These are phyloP conservation scores for zebrafish (Danio rerio) DNA, from an alignment of 2,113 vertebrate species.

Conservation along the genomic window DNA sequence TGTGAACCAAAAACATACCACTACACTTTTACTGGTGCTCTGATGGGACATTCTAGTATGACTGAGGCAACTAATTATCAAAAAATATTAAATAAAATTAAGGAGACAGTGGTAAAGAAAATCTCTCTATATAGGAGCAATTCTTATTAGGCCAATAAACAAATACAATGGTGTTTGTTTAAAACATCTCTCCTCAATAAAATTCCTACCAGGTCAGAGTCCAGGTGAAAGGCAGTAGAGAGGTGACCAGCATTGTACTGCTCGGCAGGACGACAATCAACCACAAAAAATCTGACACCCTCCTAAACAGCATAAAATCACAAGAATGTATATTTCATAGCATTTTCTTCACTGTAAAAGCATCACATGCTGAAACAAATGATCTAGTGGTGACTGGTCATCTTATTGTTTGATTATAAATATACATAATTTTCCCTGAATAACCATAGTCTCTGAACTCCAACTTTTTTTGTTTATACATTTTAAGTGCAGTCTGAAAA, in stretches of 20 bases:
- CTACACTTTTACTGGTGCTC: not conserved
- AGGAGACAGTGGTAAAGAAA: not conserved
- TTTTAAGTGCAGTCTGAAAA: too few relatives aligned
- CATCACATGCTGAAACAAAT: too few relatives aligned
- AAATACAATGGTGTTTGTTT: not conserved
- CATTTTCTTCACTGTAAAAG: too few relatives aligned
- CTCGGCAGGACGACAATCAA: conserved; percentile 97
- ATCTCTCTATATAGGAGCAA: not conserved
- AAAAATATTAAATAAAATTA: not conserved
- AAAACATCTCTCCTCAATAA: not conserved
- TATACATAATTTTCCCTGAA: too few relatives aligned
- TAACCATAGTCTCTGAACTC: too few relatives aligned
- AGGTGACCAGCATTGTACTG: conserved; percentile 98
- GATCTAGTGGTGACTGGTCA: too few relatives aligned
- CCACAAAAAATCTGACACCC: conserved; percentile 96
- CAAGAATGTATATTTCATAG: not conserved
- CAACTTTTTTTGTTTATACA: too few relatives aligned
- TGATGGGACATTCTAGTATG: not conserved
- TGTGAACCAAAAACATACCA: conserved; percentile 61
- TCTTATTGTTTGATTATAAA: too few relatives aligned
- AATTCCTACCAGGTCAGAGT: conserved; percentile 92
- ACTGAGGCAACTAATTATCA: too few relatives aligned
- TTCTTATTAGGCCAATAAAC: not conserved
- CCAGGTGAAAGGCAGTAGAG: conserved; percentile 97
- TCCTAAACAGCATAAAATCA: conserved; percentile 75